Evolutionary conservation across 2,888 invertebrate species (phyloP).

Genomic region (Netelia inedita): DNA sequence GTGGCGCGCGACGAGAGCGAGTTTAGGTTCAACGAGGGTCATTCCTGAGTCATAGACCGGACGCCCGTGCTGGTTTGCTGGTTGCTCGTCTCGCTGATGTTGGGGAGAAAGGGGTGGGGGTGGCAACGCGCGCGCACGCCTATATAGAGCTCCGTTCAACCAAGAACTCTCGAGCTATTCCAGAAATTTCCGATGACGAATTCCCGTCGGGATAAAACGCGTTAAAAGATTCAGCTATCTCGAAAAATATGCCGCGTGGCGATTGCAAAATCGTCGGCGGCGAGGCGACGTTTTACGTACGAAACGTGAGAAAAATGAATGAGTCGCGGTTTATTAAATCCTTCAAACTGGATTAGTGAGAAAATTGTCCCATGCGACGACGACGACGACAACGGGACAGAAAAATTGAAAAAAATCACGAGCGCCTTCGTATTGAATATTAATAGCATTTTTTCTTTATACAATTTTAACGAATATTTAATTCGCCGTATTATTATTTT

Average conservation of each 20-base stretch:
- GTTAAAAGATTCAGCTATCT: slow-evolving; percentile 24
- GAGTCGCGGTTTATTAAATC: background rate
- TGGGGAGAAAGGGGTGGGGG: background rate
- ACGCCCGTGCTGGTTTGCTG: slow-evolving; percentile 72
- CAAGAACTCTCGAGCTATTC: slow-evolving; percentile 66
- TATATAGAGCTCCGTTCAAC: slow-evolving; percentile 31
- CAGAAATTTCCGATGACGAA: slow-evolving; percentile 83
- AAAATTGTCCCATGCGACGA: background rate
- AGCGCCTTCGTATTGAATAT: background rate
- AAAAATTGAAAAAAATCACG: background rate
- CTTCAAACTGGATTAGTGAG: background rate
- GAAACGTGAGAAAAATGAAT: slow-evolving; percentile 39
- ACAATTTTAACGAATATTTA: background rate
- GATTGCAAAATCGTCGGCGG: slow-evolving; percentile 15
- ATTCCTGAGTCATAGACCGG: slow-evolving; percentile 84
- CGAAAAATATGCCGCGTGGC: slow-evolving; percentile 1
- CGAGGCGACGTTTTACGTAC: slow-evolving; percentile 51
- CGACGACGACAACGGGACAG: background rate
- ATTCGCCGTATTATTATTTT: no score
- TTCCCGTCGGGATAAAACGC: slow-evolving; percentile 71
- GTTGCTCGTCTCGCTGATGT: background rate
- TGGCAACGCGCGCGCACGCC: slow-evolving; percentile 71
- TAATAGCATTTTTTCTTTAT: background rate
- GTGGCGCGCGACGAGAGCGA: slow-evolving; percentile 66
- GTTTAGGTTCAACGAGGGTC: slow-evolving; percentile 82